Base-by-base conservation (phyloP, 2,797 vertebrate genomes). In the Coilia nasus region DNA sequence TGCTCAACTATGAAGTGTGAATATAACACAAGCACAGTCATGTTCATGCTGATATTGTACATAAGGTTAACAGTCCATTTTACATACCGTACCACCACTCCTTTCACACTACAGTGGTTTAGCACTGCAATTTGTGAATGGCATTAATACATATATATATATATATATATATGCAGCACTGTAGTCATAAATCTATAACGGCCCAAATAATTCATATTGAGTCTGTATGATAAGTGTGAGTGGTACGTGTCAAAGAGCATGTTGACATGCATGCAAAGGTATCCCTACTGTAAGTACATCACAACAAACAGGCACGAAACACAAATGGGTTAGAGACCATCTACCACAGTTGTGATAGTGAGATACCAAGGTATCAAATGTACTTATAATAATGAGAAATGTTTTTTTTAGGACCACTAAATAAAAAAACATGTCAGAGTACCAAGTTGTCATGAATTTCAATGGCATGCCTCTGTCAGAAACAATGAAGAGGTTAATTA, bases 231-330 rank as follows among this genome's bases (percentile, higher is more conserved):
- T 62, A 88, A 21, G 85, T 35, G 62, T 19, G 7, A 41, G 71
- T 54, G 7, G 50, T 81, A 6, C 19, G 25, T 56, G 64, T 3
- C 50, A 57, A 57, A 80, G 71, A 47, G 15, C 41, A 28, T 83
- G 82, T 83, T 35, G 60, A 25, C n/a, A 44, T 78, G 35, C 17
- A 78, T 31, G 17, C 71, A 78, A 41, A 19, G 71, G 17, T n/a
- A 44, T 44, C 31, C 15, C 1, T 54, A 91, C 90, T 83, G n/a
- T n/a, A 91, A 91, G 90, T 93, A 91, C 86, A 71, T 15, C 67
- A 64, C 60, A 25, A 12, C 60, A 54, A 9, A 54, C 50, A 10
- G 50, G 50, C 9, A 2, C 50, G 2, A 54, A 54, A 54, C 50
- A 54, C 50, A 1, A 7, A 54, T 54, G 50, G 50, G 50, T 14